Evolutionary conservation across 1,140 invertebrate genomes (phyloP), one percentile per base, ranked within the genome.

Genomic region (Drosophila auraria): DNA sequence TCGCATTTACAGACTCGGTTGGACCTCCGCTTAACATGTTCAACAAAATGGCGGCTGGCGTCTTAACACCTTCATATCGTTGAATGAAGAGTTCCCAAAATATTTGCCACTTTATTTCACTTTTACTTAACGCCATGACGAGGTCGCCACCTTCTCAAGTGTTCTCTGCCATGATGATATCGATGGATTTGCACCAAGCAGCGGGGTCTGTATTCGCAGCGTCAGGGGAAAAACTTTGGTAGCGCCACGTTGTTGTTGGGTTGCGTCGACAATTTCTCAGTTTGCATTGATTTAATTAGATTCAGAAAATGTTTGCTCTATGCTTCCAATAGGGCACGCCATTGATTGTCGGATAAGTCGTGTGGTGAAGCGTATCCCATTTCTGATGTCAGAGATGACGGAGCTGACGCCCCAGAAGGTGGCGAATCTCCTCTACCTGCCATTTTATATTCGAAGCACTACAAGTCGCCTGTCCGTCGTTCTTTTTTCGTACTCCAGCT

Each of bases 21-120:
- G 65, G 56, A 9, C 11, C 9, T 33, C 47, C 36, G 38, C 40
- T 68, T 14, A 61, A 38, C 56, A 60, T 69, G 12, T 61, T 70
- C 25, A 27, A 27, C 5, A 27, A 27, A 27, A 27, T 27, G 25
- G 25, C 25, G 25, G 25, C 25, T 6, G 25, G 25, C 25, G 25
- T 27, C 25, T 27, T 6, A 27, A 27, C 25, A 27, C 25, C 25
- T 5, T 56, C 36, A 25, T 56, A 56, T 30, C 17, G 27, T 40
- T 56, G 53, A 56, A 38, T 56, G 6, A 56, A 56, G 2, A 56
- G n/a, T 56, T 56, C 53, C 12, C 33, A n/a, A 6, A 56, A 56
- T 40, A 25, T 17, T 17, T 12, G 12, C 20, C 54, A 57, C 12
- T 40, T 56, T 40, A 56, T 56, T 40, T 17, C 33, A 40, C 15